Conservation (phyloP, 92 coral and sea anemone genomes). For the Actinernus sp. region DNA sequence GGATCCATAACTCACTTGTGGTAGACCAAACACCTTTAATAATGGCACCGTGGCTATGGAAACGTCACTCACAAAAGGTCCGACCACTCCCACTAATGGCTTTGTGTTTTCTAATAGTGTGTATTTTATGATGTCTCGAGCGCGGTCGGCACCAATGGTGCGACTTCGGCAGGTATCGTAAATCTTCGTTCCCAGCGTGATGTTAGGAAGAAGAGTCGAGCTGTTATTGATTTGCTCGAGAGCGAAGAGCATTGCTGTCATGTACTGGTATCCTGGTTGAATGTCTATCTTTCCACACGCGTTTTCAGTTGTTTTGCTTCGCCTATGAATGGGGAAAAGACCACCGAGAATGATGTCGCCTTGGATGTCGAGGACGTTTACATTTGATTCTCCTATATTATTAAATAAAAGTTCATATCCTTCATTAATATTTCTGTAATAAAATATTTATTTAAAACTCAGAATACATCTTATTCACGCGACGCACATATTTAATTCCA, state of each 20-base stretch:
- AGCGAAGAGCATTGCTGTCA: constrained; percentile 93
- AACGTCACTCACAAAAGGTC: constrained; percentile 90
- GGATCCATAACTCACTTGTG: constrained; percentile 95
- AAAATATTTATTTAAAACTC: too few relatives aligned
- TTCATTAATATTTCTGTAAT: too few relatives aligned
- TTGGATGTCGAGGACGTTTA: constrained; percentile 25
- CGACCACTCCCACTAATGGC: constrained; percentile 81
- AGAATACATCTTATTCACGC: too few relatives aligned
- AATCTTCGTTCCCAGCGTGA: constrained; percentile 82
- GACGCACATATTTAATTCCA: too few relatives aligned
- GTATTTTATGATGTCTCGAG: constrained; percentile 84
- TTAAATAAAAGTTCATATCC: too few relatives aligned
- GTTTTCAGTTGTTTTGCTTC: constrained; percentile 73
- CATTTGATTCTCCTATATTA: too few relatives aligned
- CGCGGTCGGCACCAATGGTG: constrained; percentile 95
- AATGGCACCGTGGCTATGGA: constrained; percentile 95
- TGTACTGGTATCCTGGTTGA: constrained; percentile 94
- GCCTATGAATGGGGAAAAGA: constrained; percentile 81
- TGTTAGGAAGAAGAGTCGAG: constrained; percentile 76
- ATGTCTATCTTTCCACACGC: constrained; percentile 81
- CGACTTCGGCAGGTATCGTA: constrained; percentile 98
- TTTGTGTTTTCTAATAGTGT: constrained; percentile 46
- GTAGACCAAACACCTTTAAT: constrained; percentile 91
- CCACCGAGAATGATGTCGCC: constrained; percentile 93
- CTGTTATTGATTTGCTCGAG: constrained; percentile 83